Conservation (phyloP, 2,797 vertebrate genomes). For the Gouania willdenowi region DNA sequence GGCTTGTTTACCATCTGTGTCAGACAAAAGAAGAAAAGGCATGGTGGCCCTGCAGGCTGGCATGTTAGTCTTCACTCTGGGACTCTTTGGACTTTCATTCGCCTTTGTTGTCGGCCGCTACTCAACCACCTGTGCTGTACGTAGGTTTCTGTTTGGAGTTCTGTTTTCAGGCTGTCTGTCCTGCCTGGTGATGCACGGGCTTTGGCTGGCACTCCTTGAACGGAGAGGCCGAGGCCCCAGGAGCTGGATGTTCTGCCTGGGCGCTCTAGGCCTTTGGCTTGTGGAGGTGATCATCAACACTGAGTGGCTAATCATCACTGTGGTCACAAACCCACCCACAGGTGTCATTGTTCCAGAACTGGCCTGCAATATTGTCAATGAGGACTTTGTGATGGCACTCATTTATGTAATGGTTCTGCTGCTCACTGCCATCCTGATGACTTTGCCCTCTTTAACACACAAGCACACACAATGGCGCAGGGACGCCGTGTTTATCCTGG, state of each 20-base stretch:
- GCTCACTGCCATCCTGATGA: constrained; percentile 65
- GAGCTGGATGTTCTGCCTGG: constrained; percentile 76
- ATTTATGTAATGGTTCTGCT: constrained; percentile 89
- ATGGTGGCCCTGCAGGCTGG: constrained; percentile 81
- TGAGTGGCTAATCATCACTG: constrained; percentile 88
- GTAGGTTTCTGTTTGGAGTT: constrained; percentile 89
- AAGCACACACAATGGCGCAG: constrained; percentile 77
- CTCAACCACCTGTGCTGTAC: constrained; percentile 81
- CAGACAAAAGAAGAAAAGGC: constrained; percentile 80
- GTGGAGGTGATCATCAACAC: constrained; percentile 91
- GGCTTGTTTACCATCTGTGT: constrained; percentile 82
- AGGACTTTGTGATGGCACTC: constrained; percentile 88
- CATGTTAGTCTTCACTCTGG: constrained; percentile 82
- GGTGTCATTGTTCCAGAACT: neutral
- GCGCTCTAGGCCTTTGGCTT: constrained; percentile 79
- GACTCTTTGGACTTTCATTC: constrained; percentile 88
- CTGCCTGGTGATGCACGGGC: constrained; percentile 81
- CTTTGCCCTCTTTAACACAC: constrained; percentile 74
- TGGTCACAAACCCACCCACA: constrained; percentile 35
- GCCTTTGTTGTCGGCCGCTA: constrained; percentile 82
- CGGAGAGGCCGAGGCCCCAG: constrained; percentile 69
- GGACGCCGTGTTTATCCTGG: constrained; percentile 80
- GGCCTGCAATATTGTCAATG: constrained; percentile 76
- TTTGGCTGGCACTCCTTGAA: constrained; percentile 79
- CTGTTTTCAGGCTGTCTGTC: constrained; percentile 87